Evolutionary conservation across 2,113 vertebrate genomes (phyloP), one percentile per base, ranked within the genome.

Genomic region (Drymodes brunneopygia): DNA sequence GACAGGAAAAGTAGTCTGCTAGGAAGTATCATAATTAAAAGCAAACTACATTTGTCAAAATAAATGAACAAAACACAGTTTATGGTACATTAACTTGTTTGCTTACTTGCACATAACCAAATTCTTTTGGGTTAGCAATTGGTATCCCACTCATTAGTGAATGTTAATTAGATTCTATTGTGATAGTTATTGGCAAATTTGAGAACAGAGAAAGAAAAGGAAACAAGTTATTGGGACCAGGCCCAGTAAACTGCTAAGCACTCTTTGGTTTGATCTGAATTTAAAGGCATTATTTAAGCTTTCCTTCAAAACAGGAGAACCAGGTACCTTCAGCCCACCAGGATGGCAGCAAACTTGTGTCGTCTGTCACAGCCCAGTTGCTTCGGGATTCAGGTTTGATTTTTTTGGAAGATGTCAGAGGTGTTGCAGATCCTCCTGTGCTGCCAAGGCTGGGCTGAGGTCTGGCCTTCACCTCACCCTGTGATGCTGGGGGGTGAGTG

Each of bases 41-140:
- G 29, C 61, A 83, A 96, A 88, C 60, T 71, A 72, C 10, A 69
- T 61, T 94, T 93, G 92, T 96, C 94, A 97, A 94, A 97, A 94
- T 92, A 93, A 93, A 88, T 91, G 48, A 95, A 79, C 36, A 84
- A 92, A 93, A 78, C 81, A 65, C 16, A 82, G 61, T 88, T 78
- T 75, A 73, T 96, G 88, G 65, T 90, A 66, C 75, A 86, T 95
- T 93, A 96, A 83, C 86, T 94, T 95, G 80, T 94, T 95, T 96
- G 72, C 86, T 92, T 88, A 66, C 82, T 95, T 96, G 88, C 60
- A 81, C 28, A 50, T 90, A 88, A 90, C 93, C 83, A 86, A 81
- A 88, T 80, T 94, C 62, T 89, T 90, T 90, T 69, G 81, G 81
- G 79, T 92, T 93, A 89, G 58, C 70, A 87, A 67, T 77, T 92